A percentile compares a stretch with the other conserved stretches of the same genome.
Conservation (phyloP, 2,888 invertebrate genomes). For the Metopia argyrocephala region DNA sequence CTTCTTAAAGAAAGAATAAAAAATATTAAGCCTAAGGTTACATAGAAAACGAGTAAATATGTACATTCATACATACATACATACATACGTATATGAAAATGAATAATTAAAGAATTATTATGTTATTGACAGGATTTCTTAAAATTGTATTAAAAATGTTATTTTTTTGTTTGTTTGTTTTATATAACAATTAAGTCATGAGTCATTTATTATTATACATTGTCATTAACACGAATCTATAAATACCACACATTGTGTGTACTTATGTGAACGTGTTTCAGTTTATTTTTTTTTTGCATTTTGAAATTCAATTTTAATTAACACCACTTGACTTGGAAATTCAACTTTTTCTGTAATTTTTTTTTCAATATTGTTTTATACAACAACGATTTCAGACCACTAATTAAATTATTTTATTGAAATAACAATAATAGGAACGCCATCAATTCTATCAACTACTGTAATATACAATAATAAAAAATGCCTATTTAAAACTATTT, state of each 20-base stretch:
- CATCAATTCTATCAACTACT: background rate
- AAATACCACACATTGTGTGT: background rate
- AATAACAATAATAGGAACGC: conserved; percentile 18
- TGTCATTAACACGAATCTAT: background rate
- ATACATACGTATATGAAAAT: background rate
- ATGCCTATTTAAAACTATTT: conserved; percentile 35
- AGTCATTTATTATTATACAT: conserved; percentile 28
- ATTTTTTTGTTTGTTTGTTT: background rate
- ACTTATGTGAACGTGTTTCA: background rate
- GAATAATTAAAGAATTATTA: background rate
- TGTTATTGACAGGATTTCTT: background rate
- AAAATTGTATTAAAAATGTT: background rate
- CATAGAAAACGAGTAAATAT: background rate
- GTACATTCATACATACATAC: background rate
- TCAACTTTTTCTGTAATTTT: background rate
- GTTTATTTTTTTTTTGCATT: conserved; percentile 16
- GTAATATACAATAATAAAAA: background rate
- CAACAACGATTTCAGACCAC: conserved; percentile 49
- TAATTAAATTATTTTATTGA: conserved; percentile 63
- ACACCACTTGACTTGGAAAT: conserved; percentile 75
- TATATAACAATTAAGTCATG: conserved; percentile 29
- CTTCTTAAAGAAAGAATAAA: too few species aligned
- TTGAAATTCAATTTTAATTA: conserved; percentile 70
- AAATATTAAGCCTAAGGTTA: too few species aligned
- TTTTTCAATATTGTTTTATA: conserved; percentile 21